Evolutionary conservation across 2,113 vertebrate genomes (phyloP), one percentile per base, ranked within the genome.

Genomic region (Sisor rabdophorus): DNA sequence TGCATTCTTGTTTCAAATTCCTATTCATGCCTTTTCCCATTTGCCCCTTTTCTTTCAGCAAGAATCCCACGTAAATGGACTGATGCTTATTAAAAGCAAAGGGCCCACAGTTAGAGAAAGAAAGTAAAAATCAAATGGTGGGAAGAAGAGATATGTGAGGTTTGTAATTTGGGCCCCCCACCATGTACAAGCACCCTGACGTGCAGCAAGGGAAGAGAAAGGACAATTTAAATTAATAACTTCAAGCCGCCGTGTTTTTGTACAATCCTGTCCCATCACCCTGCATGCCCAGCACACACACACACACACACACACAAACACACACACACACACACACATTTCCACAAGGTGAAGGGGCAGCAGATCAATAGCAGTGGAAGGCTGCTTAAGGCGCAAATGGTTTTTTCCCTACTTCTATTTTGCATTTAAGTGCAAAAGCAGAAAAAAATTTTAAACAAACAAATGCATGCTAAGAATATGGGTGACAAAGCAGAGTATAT

Each of bases 151-250:
- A 58, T 53, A 55, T 83, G 64, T 44, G 2, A 64, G 77, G 80
- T 73, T 82, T 80, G 74, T 73, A 68, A 79, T 85, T 76, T 79
- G 48, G 56, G 59, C 73, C 64, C 78, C 76, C 76, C 70, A 60
- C 73, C 55, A 65, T 50, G 79, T 59, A 71, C 71, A 78, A 76
- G 69, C 77, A 55, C 75, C 69, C 55, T 79, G 79, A 64, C 71
- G 76, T 78, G 74, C 70, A 80, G 55, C 60, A 55, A 60, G 53
- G 73, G 75, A 79, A 69, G 59, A 78, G 72, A 71, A 73, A 59
- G 73, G 85, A 75, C 63, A 81, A 82, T 84, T 84, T 74, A 81
- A 76, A 86, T 85, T 75, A 79, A 79, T 69, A 80, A 84, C 65
- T 77, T 75, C 78, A 59, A 40, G 44, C 71, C 47, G 71, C 28